phyloP scores from a whole-genome alignment of 2,113 vertebrate species.

The Erythrocercus mccallii region DNA sequence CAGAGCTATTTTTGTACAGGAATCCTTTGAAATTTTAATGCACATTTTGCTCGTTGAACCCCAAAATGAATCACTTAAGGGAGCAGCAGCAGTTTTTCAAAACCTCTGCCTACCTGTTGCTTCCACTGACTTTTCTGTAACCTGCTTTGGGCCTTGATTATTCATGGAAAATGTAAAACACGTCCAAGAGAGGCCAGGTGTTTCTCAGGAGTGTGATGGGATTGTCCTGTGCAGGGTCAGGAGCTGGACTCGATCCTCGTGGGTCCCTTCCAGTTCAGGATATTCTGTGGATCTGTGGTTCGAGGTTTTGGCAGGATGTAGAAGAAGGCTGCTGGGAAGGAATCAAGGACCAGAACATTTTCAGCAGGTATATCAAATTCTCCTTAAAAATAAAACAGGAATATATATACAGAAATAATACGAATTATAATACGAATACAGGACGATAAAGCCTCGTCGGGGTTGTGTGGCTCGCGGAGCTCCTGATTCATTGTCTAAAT shows the following conservation, averaged over 20 bases:
- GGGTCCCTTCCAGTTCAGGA: not conserved
- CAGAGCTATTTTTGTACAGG: slow-evolving; percentile 32
- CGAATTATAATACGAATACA: no score
- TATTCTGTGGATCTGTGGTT: not conserved
- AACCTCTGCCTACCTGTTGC: slow-evolving; percentile 14
- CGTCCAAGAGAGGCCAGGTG: not conserved
- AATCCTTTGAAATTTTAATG: slow-evolving; percentile 44
- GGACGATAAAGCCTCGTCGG: not conserved
- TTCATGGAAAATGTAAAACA: not conserved
- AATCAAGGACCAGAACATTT: not conserved
- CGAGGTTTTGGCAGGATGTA: not conserved
- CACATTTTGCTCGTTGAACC: not conserved
- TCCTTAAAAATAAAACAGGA: not conserved
- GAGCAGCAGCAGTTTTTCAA: not conserved
- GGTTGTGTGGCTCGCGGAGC: not conserved
- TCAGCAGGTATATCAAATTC: not conserved
- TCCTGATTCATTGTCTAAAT: slow-evolving; percentile 17
- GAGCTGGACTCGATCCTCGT: accelerated
- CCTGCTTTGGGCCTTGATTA: not conserved
- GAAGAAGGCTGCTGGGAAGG: not conserved
- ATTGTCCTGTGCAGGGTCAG: not conserved
- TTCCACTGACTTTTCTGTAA: not conserved
- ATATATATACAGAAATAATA: no score
- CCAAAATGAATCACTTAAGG: slow-evolving; percentile 17
- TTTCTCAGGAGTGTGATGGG: not conserved